phyloP scores from a whole-genome alignment of 2,113 vertebrate species.

The Campylorhamphus procurvoides region DNA sequence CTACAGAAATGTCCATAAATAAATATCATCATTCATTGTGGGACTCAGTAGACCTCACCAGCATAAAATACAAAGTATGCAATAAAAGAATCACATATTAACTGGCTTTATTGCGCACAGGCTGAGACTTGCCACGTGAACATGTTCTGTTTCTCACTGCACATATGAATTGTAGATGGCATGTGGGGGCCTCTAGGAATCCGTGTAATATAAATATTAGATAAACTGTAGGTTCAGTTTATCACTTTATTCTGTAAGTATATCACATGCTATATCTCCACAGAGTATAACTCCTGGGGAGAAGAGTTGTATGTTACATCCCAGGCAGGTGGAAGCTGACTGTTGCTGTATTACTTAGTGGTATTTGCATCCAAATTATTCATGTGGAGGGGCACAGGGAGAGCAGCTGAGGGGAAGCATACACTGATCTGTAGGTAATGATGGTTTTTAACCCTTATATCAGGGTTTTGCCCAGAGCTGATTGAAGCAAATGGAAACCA shows the following conservation, averaged over 20 bases:
- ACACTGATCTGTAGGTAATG: not conserved
- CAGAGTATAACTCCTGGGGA: not conserved
- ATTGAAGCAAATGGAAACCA: not conserved
- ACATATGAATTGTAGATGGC: not conserved
- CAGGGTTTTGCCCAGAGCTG: not conserved
- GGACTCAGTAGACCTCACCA: not conserved
- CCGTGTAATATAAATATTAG: constrained; percentile 35
- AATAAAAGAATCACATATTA: not conserved
- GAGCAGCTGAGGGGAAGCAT: not conserved
- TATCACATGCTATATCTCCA: not conserved
- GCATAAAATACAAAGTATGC: not conserved
- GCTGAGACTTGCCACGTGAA: not conserved
- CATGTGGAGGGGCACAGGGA: not conserved
- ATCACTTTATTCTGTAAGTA: not conserved
- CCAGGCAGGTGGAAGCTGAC: not conserved
- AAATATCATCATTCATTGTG: not conserved
- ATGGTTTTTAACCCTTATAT: not conserved
- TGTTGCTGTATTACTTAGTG: not conserved
- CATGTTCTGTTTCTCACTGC: not conserved
- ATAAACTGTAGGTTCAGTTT: constrained; percentile 1
- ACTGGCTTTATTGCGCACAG: constrained; percentile 3
- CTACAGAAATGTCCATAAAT: constrained; percentile 20
- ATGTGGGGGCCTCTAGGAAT: not conserved
- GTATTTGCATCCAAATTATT: not conserved
- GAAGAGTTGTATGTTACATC: not conserved